A percentile compares a stretch with the other conserved stretches of the same genome.
Evolutionary conservation across 2,797 vertebrate species (phyloP).

Genomic region (Peromyscus attwateri): DNA sequence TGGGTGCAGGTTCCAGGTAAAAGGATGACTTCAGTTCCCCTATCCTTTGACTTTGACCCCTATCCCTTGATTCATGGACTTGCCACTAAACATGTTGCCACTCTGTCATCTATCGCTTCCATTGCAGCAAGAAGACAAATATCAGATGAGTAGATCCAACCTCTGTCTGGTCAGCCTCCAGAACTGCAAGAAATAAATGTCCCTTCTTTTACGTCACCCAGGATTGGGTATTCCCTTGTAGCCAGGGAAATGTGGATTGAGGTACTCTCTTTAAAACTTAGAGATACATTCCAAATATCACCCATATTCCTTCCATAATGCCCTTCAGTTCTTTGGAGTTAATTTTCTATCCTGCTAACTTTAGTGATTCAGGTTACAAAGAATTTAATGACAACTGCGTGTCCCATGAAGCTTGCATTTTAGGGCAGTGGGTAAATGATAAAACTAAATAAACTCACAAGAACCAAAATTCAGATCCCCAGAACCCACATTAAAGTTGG

Average conservation of each 20-base stretch:
- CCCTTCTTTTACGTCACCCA: neutral
- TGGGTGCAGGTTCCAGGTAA: neutral
- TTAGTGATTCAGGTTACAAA: neutral
- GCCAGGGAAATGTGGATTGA: neutral
- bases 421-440: neutral
- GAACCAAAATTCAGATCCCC: too few species aligned
- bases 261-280: neutral
- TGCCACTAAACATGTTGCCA: neutral
- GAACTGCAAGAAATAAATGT: neutral
- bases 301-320: neutral
- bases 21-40: neutral
- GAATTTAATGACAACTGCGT: neutral
- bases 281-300: conserved; percentile 4
- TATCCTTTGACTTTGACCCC: too few species aligned
- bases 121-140: neutral
- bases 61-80: neutral
- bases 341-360: neutral
- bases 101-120: neutral
- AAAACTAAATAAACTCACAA: neutral
- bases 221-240: neutral
- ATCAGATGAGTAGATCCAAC: neutral
- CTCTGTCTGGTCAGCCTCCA: neutral
- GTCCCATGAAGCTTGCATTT: neutral
- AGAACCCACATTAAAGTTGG: too few species aligned
- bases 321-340: neutral